Evolutionary conservation across 2,113 vertebrate genomes (phyloP).

Genomic region (Donacobius atricapilla): DNA sequence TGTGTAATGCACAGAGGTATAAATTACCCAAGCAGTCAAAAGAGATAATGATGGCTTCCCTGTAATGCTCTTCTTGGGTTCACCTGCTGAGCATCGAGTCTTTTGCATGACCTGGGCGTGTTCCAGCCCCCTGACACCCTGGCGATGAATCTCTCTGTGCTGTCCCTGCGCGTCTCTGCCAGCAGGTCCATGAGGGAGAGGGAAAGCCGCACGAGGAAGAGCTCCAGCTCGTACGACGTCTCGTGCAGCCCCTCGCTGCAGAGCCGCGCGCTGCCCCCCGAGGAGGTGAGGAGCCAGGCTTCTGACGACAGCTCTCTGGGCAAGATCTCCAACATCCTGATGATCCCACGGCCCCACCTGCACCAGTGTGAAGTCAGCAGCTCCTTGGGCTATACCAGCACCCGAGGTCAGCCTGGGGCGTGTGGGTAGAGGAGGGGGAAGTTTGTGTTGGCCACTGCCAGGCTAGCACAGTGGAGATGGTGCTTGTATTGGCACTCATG

Average conservation of each 20-base stretch:
- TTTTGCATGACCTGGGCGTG: not conserved
- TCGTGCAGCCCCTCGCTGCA: conserved; percentile 79
- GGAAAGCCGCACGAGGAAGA: conserved; percentile 85
- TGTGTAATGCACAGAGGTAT: not conserved
- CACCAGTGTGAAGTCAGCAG: conserved; percentile 97
- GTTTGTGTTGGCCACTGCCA: not conserved
- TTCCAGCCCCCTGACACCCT: not conserved
- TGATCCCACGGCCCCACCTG: conserved; percentile 85
- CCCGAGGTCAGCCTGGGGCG: conserved; percentile 79
- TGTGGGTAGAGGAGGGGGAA: not conserved
- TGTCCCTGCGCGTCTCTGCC: not conserved
- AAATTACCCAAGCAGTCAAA: not conserved
- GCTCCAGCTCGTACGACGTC: conserved; percentile 86
- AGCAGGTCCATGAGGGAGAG: conserved; percentile 76
- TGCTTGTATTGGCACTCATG: not conserved
- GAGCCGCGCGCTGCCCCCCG: conserved; percentile 69
- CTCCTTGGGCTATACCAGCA: conserved; percentile 94
- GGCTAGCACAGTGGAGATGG: not conserved
- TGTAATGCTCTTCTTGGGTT: not conserved
- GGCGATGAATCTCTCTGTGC: not conserved
- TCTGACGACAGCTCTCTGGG: conserved; percentile 92
- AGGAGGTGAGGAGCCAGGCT: conserved; percentile 91
- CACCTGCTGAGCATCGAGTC: not conserved
- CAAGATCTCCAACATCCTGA: conserved; percentile 89
- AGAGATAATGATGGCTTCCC: not conserved